These are phyloP conservation scores for Lacerta viridis DNA, from an alignment of 2,797 vertebrate genomes.

Conservation along the genomic window DNA sequence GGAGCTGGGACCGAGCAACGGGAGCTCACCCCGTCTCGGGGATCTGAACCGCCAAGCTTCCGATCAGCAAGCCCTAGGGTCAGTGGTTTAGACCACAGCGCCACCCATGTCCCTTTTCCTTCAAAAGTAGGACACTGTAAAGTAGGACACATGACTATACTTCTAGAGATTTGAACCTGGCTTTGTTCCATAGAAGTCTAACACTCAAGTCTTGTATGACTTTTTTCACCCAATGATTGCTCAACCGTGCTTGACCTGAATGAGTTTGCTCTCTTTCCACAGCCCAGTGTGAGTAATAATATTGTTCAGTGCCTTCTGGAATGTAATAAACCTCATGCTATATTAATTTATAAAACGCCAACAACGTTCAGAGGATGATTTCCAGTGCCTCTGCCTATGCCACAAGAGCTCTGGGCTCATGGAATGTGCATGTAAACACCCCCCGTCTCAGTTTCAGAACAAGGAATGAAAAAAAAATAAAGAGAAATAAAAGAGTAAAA, in stretches of 20 bases:
- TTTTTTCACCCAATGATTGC: conserved; percentile 35
- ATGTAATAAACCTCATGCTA: conserved; percentile 50
- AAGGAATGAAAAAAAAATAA: conserved; percentile 66
- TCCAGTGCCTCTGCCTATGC: background rate
- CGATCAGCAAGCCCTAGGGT: too few species aligned
- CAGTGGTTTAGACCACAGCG: too few species aligned
- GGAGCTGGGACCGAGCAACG: too few species aligned
- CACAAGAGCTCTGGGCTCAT: conserved; percentile 63
- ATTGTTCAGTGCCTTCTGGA: conserved; percentile 39
- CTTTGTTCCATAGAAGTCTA: background rate
- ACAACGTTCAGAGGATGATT: conserved; percentile 40
- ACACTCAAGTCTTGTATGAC: accelerated
- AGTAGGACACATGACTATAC: too few species aligned
- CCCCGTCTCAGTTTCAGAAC: conserved; percentile 71
- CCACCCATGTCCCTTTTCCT: too few species aligned
- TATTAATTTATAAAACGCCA: conserved; percentile 47
- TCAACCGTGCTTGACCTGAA: conserved; percentile 23
- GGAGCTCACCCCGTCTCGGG: too few species aligned
- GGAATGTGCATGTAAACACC: conserved; percentile 65
- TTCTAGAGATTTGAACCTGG: background rate
- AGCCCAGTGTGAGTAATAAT: conserved; percentile 35
- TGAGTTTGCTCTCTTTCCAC: conserved; percentile 34
- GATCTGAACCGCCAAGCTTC: too few species aligned
- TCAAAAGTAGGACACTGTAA: too few species aligned
- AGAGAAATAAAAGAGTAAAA: conserved; percentile 87